Percentiles rank a stretch among this genome's conserved stretches.
These are phyloP conservation scores for Sebastolobus altivelis DNA, from an alignment of 2,797 vertebrate genomes.

Conservation along the genomic window DNA sequence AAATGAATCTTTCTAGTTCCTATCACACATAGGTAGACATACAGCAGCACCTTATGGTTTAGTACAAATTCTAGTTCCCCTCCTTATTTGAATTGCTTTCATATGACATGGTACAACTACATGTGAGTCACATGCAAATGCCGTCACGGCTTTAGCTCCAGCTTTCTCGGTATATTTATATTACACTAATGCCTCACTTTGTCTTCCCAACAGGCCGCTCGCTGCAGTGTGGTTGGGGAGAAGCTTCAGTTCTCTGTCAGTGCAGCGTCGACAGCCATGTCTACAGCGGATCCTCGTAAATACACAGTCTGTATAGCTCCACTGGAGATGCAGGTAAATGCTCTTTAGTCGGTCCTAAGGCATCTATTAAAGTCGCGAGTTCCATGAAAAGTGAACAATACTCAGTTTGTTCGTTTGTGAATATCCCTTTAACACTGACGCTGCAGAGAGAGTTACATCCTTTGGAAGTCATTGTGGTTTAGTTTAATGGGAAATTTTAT, in stretches of 20 bases:
- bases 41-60: neutral
- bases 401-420: neutral
- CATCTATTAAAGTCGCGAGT: neutral
- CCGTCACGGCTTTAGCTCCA: neutral
- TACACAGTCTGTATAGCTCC: conserved; percentile 88
- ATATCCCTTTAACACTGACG: neutral
- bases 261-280: conserved; percentile 37
- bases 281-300: conserved; percentile 64
- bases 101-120: neutral
- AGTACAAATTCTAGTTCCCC: neutral
- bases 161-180: conserved; percentile 23
- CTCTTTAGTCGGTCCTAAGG: neutral
- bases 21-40: neutral
- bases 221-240: conserved; percentile 89
- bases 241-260: conserved; percentile 86
- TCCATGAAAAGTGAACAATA: neutral
- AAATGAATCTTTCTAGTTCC: neutral
- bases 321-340: conserved; percentile 90
- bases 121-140: conserved; percentile 9
- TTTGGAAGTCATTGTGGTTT: conserved; percentile 31
- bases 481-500: conserved; percentile 60
- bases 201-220: conserved; percentile 82
- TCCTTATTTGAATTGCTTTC: conserved; percentile 14
- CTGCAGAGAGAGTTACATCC: conserved; percentile 8
- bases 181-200: conserved; percentile 24